phyloP scores from a whole-genome alignment of 1,140 invertebrate species.

The Elymnias hypermnestra region DNA sequence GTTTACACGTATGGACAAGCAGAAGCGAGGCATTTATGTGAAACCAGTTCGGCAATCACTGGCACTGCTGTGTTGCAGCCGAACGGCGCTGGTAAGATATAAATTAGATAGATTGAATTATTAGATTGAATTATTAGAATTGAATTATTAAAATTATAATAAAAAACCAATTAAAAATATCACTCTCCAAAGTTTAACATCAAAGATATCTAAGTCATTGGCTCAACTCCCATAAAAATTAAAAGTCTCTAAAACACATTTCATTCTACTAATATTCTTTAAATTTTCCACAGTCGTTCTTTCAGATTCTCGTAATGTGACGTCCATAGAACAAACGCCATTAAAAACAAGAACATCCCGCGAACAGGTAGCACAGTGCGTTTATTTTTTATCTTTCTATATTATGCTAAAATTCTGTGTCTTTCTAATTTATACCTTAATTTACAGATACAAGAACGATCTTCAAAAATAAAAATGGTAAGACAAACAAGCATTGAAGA shows the following conservation, averaged over 20 bases:
- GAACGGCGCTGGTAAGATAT: constrained; percentile 46
- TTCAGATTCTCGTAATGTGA: constrained; percentile 39
- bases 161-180: too few relatives aligned
- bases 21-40: constrained; percentile 60
- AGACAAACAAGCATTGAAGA: constrained; percentile 62
- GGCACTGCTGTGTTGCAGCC: constrained; percentile 56
- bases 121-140: too few relatives aligned
- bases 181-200: too few relatives aligned
- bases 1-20: constrained; percentile 80
- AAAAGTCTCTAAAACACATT: neutral
- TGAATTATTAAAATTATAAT: too few relatives aligned
- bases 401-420: constrained; percentile 8
- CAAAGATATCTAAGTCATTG: neutral
- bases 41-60: constrained; percentile 55
- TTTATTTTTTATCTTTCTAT: constrained; percentile 14
- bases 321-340: constrained; percentile 31
- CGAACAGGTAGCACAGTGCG: constrained; percentile 46
- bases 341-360: constrained; percentile 32
- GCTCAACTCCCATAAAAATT: neutral
- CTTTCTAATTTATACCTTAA: constrained; percentile 11
- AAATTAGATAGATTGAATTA: neutral
- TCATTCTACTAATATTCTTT: neutral
- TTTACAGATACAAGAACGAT: constrained; percentile 42
- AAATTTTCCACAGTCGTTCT: constrained; percentile 37
- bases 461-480: constrained; percentile 36